Percentiles rank a stretch among this genome's conserved stretches.
Conservation (phyloP, 2,888 invertebrate genomes). For the Homarus gammarus region DNA sequence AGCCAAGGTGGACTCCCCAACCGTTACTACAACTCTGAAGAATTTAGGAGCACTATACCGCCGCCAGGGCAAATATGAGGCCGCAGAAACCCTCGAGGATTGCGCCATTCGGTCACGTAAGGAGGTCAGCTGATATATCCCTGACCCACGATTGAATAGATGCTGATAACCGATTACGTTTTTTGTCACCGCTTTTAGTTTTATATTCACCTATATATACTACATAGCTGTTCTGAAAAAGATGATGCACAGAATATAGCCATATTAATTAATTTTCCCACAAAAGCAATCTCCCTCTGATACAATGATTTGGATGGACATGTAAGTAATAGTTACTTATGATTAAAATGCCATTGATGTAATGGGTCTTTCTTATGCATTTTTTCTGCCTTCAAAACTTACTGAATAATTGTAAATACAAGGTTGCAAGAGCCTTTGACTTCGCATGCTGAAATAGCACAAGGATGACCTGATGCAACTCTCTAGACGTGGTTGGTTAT, state of each 20-base stretch:
- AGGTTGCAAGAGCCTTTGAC: background rate
- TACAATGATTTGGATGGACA: background rate
- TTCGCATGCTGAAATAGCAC: constrained; percentile 4
- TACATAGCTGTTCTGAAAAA: background rate
- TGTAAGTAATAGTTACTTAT: background rate
- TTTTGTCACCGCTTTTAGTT: background rate
- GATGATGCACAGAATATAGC: background rate
- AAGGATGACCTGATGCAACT: constrained; percentile 5
- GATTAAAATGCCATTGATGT: background rate
- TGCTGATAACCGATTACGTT: background rate
- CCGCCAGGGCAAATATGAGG: constrained; percentile 99
- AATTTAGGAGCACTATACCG: constrained; percentile 98
- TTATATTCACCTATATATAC: background rate
- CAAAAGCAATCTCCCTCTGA: background rate
- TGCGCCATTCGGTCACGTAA: constrained; percentile 97
- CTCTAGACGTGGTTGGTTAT: background rate
- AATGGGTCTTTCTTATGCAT: background rate
- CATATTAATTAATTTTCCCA: background rate
- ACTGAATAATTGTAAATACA: background rate
- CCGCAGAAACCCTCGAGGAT: constrained; percentile 98
- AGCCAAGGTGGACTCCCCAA: constrained; percentile 97
- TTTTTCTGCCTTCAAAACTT: background rate
- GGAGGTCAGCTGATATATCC: constrained; percentile 84
- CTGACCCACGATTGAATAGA: background rate
- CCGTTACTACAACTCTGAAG: constrained; percentile 98